Base-by-base conservation (phyloP, 2,797 vertebrate species). In the Caiman crocodilus region DNA sequence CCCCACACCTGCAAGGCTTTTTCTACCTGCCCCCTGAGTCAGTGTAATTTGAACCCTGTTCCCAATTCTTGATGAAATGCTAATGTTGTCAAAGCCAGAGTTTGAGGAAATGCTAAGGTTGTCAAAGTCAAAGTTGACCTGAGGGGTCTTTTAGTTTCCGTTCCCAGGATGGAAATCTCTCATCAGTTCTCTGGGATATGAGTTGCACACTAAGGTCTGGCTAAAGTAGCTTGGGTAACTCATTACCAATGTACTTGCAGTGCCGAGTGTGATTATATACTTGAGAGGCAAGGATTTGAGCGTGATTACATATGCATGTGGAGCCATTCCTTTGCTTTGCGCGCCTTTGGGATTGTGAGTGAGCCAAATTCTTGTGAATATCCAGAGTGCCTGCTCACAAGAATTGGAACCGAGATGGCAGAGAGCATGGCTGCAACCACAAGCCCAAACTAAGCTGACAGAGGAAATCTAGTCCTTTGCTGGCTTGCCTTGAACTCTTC, bases 371-470 rank as follows among this genome's bases (percentile, higher is more conserved):
- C 21, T 3, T 2, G 21, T 1, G 0, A 1, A 0, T 58, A 87
- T 58, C 42, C 55, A 71, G 0, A 0, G 55, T 75, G 61, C 28
- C 81, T 94, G 91, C 61, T 0, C 2, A 32, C 60, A 75, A 20
- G 0, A 0, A 1, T 26, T 26, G 57, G 25, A 30, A 26, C 32
- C 23, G 26, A 42, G 17, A 42, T 23, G 10, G 90, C 92, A 61
- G 16, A 82, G 78, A 92, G 61, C 23, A 8, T 25, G 14, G 26
- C 89, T 92, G 89, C 69, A 96, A 69, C 67, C n/a, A 14, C 32
- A 69, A 69, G 89, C 56, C 85, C 90, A 94, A 94, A 90, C 69
- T 94, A 90, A 95, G 67, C 13, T 42, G 42, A 89, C 60, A 74
- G 64, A 86, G 60, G 74, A 88, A 81, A 16, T 85, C 74, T 90